Conservation (phyloP, 1,140 invertebrate species). For the Sweltsa coloradensis region DNA sequence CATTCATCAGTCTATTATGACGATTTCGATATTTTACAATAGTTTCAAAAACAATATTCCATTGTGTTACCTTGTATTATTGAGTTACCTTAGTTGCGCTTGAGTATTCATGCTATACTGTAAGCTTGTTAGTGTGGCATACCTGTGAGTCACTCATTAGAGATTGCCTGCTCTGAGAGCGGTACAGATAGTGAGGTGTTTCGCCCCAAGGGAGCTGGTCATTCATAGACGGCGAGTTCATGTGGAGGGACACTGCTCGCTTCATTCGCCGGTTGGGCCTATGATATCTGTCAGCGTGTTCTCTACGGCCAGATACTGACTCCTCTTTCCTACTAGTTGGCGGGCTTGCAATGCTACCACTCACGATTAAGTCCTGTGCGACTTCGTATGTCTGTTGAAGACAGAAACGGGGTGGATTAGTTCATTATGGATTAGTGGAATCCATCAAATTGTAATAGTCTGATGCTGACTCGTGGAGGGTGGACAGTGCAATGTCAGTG, state of each 20-base stretch:
- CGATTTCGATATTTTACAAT: no score
- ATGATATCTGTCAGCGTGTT: neutral
- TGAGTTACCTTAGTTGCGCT: no score
- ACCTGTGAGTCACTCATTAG: conserved; percentile 50
- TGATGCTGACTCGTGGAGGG: no score
- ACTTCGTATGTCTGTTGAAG: conserved; percentile 21
- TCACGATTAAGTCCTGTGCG: neutral
- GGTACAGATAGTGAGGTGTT: conserved; percentile 20
- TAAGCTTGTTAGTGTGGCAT: conserved; percentile 10
- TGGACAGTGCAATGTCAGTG: no score
- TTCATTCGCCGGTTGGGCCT: conserved; percentile 22
- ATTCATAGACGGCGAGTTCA: conserved; percentile 16
- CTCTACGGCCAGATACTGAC: no score
- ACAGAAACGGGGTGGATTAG: conserved; percentile 6
- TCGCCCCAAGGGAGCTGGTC: conserved; percentile 6
- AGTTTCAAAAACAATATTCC: no score
- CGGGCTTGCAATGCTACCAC: neutral
- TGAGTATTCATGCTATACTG: no score
- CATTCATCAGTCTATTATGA: no score
- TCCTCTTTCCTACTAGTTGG: neutral
- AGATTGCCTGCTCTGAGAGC: conserved; percentile 47
- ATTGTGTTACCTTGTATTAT: no score
- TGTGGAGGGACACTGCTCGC: conserved; percentile 34
- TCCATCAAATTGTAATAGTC: no score
- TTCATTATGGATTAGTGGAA: no score